phyloP scores from a whole-genome alignment of 2,797 vertebrate genomes.

The Phataginus tricuspis region DNA sequence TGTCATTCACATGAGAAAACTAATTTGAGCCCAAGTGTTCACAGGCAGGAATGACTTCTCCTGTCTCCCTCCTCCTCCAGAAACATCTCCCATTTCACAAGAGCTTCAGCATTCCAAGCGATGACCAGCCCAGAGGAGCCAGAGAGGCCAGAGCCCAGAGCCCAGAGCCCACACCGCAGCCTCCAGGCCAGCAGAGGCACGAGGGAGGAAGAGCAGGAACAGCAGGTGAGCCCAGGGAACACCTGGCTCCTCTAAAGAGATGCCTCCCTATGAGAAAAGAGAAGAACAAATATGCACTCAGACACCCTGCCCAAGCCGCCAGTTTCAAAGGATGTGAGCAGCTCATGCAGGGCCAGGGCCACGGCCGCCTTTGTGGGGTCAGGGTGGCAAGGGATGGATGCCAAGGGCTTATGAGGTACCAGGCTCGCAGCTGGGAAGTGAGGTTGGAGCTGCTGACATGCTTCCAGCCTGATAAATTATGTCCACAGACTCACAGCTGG shows the following conservation, averaged over 20 bases:
- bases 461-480: too few relatives aligned
- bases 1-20: neutral
- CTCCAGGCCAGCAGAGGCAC: neutral
- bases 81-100: too few relatives aligned
- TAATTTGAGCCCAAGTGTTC: neutral
- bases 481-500: neutral
- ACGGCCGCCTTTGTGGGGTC: too few relatives aligned
- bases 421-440: neutral
- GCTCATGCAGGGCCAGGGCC: fast-evolving
- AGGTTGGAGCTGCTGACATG: too few relatives aligned
- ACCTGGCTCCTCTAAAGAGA: neutral
- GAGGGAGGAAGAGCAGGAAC: too few relatives aligned
- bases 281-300: neutral
- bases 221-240: neutral
- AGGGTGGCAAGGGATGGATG: too few relatives aligned
- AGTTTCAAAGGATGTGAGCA: too few relatives aligned
- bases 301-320: fast-evolving
- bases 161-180: neutral
- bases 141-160: neutral
- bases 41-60: neutral
- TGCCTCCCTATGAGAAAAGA: fast-evolving
- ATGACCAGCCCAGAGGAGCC: neutral
- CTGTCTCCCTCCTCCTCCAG: neutral
- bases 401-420: too few relatives aligned
- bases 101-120: fast-evolving